Percentiles rank a stretch among this genome's conserved stretches.
Conservation (phyloP, 2,888 invertebrate species). For the Eulithis prunata region DNA sequence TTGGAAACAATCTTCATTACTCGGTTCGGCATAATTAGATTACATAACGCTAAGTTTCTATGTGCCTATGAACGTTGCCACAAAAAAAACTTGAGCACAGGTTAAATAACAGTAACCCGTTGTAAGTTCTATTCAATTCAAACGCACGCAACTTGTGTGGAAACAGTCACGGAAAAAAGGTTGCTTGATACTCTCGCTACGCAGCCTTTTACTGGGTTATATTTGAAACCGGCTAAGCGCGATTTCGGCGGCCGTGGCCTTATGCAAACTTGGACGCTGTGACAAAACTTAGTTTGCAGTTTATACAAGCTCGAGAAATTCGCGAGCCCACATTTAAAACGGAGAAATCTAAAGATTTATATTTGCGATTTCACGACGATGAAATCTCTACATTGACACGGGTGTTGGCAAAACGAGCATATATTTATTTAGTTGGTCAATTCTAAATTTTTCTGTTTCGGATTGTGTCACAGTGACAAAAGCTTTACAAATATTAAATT, state of each 20-base stretch:
- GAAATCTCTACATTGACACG: slow-evolving; percentile 14
- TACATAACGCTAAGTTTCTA: slow-evolving; percentile 40
- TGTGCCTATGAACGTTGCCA: slow-evolving; percentile 34
- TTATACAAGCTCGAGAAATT: slow-evolving; percentile 47
- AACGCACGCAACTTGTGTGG: slow-evolving; percentile 47
- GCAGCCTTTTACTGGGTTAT: slow-evolving; percentile 44
- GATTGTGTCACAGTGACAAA: not conserved
- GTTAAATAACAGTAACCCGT: slow-evolving; percentile 44
- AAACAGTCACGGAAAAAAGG: slow-evolving; percentile 46
- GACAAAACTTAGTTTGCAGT: slow-evolving; percentile 43
- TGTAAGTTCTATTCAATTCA: slow-evolving; percentile 44
- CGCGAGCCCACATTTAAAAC: slow-evolving; percentile 40
- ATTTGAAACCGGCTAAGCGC: slow-evolving; percentile 48
- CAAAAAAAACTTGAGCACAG: slow-evolving; percentile 37
- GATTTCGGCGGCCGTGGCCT: slow-evolving; percentile 56
- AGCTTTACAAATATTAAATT: too few relatives aligned
- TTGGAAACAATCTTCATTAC: slow-evolving; percentile 38
- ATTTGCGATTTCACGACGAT: slow-evolving; percentile 34
- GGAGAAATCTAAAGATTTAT: slow-evolving; percentile 39
- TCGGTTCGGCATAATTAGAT: slow-evolving; percentile 34
- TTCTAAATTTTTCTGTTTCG: not conserved
- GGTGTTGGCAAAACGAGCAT: slow-evolving; percentile 12
- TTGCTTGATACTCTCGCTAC: slow-evolving; percentile 47
- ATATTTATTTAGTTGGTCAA: slow-evolving; percentile 7
- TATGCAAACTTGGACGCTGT: slow-evolving; percentile 56